Evolutionary conservation across 1,140 invertebrate species (phyloP).

Genomic region (Zophobas atratus): DNA sequence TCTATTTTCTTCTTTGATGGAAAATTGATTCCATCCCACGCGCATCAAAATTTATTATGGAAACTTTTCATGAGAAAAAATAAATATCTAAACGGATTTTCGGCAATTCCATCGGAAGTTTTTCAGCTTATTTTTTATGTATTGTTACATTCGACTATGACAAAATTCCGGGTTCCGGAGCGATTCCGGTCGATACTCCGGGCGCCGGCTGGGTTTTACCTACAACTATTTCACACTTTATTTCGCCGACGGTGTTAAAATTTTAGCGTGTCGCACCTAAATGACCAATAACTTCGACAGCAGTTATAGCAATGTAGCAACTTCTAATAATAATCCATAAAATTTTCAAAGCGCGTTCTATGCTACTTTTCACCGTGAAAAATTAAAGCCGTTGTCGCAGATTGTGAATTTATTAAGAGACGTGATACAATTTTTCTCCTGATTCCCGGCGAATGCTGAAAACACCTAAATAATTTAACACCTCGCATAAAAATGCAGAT

Average conservation of each 20-base stretch:
- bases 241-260: constrained; percentile 8
- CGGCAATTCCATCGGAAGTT: constrained; percentile 18
- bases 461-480: not conserved
- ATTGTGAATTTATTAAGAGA: constrained; percentile 12
- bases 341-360: not conserved
- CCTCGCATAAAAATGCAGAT: constrained; percentile 4
- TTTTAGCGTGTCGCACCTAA: constrained; percentile 2
- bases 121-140: constrained; percentile 28
- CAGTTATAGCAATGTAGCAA: constrained; percentile 1
- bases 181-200: constrained; percentile 46
- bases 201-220: constrained; percentile 37
- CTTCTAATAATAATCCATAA: not conserved
- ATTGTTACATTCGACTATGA: constrained; percentile 17
- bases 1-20: not conserved
- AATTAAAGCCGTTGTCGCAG: constrained; percentile 3
- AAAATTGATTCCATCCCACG: constrained; percentile 5
- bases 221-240: constrained; percentile 40
- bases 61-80: constrained; percentile 19
- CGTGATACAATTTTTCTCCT: constrained; percentile 4
- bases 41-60: constrained; percentile 25
- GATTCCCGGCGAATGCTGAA: not conserved
- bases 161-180: constrained; percentile 44
- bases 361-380: not conserved
- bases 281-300: constrained; percentile 4
- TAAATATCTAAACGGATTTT: constrained; percentile 20